Conservation (phyloP, 2,113 vertebrate genomes). For the western clawed frog (Xenopus tropicalis) region DNA sequence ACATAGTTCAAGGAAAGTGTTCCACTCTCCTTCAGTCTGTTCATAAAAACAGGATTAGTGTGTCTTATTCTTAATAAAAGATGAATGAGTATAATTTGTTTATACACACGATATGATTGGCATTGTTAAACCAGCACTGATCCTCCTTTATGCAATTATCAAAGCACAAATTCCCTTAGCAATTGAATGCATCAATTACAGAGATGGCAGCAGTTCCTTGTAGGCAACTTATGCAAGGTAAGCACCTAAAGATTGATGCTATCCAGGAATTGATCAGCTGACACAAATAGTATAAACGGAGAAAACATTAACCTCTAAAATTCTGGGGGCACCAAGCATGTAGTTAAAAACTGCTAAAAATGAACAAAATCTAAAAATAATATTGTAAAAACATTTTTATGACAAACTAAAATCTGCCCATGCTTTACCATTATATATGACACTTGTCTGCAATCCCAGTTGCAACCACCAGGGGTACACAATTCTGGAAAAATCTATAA, state of each 20-base stretch:
- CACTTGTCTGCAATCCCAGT: too few species aligned
- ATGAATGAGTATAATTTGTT: neutral
- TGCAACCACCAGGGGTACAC: too few species aligned
- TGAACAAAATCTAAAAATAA: too few species aligned
- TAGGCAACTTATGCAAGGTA: neutral
- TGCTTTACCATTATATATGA: too few species aligned
- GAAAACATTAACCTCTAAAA: neutral
- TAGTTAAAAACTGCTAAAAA: too few species aligned
- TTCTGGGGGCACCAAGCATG: too few species aligned
- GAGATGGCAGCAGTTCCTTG: neutral
- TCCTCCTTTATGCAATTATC: constrained; percentile 1
- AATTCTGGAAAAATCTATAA: too few species aligned
- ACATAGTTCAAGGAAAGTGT: neutral
- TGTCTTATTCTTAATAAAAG: constrained; percentile 11
- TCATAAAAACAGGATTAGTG: constrained; percentile 8
- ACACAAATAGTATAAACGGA: neutral
- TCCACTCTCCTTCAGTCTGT: neutral
- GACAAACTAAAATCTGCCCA: too few species aligned
- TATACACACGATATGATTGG: constrained; percentile 6
- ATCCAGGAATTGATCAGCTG: neutral
- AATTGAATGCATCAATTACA: neutral
- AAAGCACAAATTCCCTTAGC: constrained; percentile 1
- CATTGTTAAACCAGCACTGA: neutral
- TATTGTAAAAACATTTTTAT: too few species aligned
- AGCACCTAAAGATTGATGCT: neutral